A percentile compares a stretch with the other conserved stretches of the same genome.
Conservation (phyloP, 2,113 vertebrate species). For the Lepus europaeus region DNA sequence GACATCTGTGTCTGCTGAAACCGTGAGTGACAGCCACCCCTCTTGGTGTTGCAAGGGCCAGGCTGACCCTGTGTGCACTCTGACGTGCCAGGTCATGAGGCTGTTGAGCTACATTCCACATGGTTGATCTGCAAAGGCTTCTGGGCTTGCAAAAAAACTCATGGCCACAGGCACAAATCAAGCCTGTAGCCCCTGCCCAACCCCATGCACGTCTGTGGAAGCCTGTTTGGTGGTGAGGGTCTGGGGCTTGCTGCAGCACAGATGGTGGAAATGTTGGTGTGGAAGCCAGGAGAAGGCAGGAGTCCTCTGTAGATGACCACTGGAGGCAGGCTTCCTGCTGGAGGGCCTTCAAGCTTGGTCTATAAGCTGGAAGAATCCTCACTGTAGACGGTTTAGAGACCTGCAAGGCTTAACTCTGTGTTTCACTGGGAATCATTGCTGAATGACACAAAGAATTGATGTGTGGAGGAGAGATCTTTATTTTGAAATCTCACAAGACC, state of each 20-base stretch:
- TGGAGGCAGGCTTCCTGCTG: neutral
- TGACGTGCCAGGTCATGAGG: neutral
- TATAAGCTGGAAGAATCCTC: neutral
- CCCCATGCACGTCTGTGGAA: neutral
- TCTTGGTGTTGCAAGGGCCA: neutral
- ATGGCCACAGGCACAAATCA: constrained; percentile 48
- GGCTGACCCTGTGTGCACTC: rapidly evolving
- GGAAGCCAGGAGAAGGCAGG: neutral
- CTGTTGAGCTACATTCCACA: neutral
- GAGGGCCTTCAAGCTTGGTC: neutral
- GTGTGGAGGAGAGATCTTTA: neutral
- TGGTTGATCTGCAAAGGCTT: neutral
- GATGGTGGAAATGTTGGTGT: neutral
- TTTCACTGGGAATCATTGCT: neutral
- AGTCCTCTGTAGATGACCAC: neutral
- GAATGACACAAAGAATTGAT: neutral
- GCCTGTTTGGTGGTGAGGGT: rapidly evolving
- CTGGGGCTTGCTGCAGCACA: neutral
- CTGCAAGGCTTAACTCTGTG: neutral
- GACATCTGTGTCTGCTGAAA: neutral
- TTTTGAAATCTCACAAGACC: neutral
- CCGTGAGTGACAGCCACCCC: neutral
- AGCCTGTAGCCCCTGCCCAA: neutral
- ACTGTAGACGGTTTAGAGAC: neutral
- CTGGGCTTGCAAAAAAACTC: constrained; percentile 22